phyloP scores from a whole-genome alignment of 2,797 vertebrate genomes.

The Atherinosoma microstoma region DNA sequence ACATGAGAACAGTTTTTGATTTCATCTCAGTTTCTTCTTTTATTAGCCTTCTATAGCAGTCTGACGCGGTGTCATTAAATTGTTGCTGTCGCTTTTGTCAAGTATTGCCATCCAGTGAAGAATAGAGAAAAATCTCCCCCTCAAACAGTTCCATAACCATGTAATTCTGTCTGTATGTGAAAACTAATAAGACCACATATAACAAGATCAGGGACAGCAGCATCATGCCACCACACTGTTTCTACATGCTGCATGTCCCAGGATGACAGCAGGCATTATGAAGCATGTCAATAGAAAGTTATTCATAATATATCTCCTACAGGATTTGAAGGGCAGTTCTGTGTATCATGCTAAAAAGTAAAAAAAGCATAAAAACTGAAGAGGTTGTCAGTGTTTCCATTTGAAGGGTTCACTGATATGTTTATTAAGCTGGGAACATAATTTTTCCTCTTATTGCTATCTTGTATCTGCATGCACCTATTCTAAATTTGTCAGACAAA shows the following conservation, averaged over 20 bases:
- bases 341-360: background rate
- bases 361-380: background rate
- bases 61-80: slow-evolving; percentile 41
- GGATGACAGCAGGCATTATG: slow-evolving; percentile 19
- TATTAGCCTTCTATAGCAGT: background rate
- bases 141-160: background rate
- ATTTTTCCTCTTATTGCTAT: no score
- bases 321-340: background rate
- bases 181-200: slow-evolving; percentile 32
- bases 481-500: background rate
- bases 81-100: background rate
- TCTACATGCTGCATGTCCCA: background rate
- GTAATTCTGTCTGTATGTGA: slow-evolving; percentile 16
- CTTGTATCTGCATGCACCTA: background rate
- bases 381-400: no score
- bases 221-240: slow-evolving; percentile 2
- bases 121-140: slow-evolving; percentile 3
- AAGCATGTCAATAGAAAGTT: slow-evolving; percentile 3
- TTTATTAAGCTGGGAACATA: background rate
- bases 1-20: background rate
- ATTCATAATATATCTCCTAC: background rate
- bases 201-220: slow-evolving; percentile 9
- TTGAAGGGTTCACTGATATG: background rate
- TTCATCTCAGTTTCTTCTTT: background rate
- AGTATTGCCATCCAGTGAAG: slow-evolving; percentile 32